phyloP scores from a whole-genome alignment of 2,113 vertebrate species.

The Dasyprocta punctata region DNA sequence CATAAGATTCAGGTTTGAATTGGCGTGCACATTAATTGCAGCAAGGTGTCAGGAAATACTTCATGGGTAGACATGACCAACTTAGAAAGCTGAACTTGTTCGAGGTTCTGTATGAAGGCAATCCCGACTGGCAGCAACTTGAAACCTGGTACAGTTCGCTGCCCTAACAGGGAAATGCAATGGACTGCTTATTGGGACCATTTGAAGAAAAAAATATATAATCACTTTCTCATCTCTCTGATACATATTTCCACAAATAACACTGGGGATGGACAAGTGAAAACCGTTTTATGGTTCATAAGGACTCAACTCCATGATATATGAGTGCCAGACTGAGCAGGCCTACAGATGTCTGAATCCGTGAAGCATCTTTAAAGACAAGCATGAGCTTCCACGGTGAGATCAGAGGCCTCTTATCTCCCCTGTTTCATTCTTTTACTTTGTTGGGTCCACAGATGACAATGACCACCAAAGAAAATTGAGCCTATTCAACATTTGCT shows the following conservation, averaged over 20 bases:
- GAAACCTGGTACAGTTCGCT: constrained; percentile 88
- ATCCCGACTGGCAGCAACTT: constrained; percentile 88
- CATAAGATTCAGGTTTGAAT: constrained; percentile 76
- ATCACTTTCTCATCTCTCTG: constrained; percentile 88
- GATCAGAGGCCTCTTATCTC: constrained; percentile 84
- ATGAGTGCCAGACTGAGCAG: constrained; percentile 83
- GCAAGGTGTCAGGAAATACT: constrained; percentile 91
- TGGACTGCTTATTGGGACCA: constrained; percentile 86
- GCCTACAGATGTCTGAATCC: constrained; percentile 86
- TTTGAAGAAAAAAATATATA: constrained; percentile 83
- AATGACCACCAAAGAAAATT: constrained; percentile 80
- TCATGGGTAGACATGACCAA: constrained; percentile 89
- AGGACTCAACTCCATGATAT: constrained; percentile 89
- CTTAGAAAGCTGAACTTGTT: constrained; percentile 84
- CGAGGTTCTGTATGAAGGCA: constrained; percentile 81
- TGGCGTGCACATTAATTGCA: constrained; percentile 86
- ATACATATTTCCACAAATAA: constrained; percentile 86
- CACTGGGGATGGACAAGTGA: constrained; percentile 84
- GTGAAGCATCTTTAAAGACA: constrained; percentile 91
- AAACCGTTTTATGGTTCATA: constrained; percentile 90
- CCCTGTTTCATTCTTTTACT: constrained; percentile 59
- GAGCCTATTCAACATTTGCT: constrained; percentile 23
- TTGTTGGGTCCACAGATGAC: constrained; percentile 67
- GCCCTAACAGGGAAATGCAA: constrained; percentile 86
- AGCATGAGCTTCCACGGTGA: constrained; percentile 86